Percentiles rank a stretch among this genome's conserved stretches.
Evolutionary conservation across 2,888 invertebrate genomes (phyloP).

Genomic region (Ptilodon capucinus): DNA sequence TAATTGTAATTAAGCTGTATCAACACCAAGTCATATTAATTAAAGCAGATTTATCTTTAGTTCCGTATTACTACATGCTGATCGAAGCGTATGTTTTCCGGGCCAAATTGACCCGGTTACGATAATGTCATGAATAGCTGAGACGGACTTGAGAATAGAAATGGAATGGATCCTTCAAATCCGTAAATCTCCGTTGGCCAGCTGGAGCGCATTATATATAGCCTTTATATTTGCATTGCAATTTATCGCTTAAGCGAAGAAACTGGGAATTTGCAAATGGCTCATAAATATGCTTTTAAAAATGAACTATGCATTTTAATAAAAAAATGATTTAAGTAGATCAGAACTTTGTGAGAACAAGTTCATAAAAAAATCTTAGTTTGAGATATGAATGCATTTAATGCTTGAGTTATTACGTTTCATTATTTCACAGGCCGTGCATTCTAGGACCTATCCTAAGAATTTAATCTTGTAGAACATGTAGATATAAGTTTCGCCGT

Average conservation of each 20-base stretch:
- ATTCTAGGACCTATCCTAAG: no score
- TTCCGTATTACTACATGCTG: neutral
- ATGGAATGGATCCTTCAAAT: slow-evolving; percentile 55
- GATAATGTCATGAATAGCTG: slow-evolving; percentile 40
- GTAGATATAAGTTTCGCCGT: no score
- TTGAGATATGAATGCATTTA: neutral
- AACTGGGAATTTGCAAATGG: slow-evolving; percentile 26
- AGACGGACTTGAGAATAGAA: slow-evolving; percentile 51
- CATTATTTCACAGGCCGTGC: no score
- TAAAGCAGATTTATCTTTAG: neutral
- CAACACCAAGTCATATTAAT: no score
- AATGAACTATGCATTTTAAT: slow-evolving; percentile 13
- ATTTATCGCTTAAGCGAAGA: slow-evolving; percentile 24
- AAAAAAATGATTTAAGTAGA: neutral
- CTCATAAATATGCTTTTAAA: slow-evolving; percentile 22
- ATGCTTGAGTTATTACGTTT: neutral
- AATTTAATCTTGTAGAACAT: no score
- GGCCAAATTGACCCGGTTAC: slow-evolving; percentile 41
- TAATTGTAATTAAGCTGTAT: no score
- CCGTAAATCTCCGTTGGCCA: slow-evolving; percentile 29
- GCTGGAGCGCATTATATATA: slow-evolving; percentile 17
- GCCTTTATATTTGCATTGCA: slow-evolving; percentile 22
- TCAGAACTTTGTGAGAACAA: neutral
- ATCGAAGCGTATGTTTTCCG: slow-evolving; percentile 3
- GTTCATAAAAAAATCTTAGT: neutral